phyloP scores from a whole-genome alignment of 1,140 invertebrate genomes.

The Daktulosphaira vitifoliae region DNA sequence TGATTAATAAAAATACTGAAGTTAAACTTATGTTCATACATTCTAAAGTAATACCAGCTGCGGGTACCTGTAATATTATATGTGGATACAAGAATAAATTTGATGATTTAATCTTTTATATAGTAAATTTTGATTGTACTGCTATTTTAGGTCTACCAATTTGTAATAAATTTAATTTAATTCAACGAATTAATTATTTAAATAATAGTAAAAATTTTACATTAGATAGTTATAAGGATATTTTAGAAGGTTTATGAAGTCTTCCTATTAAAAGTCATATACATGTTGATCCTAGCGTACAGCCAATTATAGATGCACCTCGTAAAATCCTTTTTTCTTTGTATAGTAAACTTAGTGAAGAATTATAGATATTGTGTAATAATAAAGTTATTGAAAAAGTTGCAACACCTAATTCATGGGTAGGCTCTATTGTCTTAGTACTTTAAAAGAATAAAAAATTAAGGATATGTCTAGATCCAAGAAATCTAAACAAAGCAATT shows the following conservation, averaged over 20 bases:
- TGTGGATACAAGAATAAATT: background rate
- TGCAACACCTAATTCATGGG: slow-evolving; percentile 45
- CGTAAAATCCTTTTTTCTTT: slow-evolving; percentile 42
- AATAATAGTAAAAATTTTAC: slow-evolving; percentile 2
- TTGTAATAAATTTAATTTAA: no score
- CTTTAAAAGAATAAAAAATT: no score
- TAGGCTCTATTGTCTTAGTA: no score
- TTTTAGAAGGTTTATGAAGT: slow-evolving; percentile 35
- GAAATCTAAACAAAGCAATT: no score
- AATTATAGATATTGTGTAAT: slow-evolving; percentile 39
- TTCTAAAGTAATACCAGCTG: no score
- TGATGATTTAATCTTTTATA: no score
- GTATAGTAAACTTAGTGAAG: slow-evolving; percentile 36
- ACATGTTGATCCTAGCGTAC: slow-evolving; percentile 37
- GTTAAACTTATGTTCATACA: background rate
- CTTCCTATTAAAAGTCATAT: slow-evolving; percentile 31
- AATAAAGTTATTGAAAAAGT: slow-evolving; percentile 41
- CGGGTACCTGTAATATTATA: no score
- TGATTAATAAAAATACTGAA: background rate
- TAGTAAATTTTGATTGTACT: no score
- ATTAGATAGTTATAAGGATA: slow-evolving; percentile 32
- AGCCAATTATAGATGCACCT: no score
- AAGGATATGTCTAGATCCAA: no score
- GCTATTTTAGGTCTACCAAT: no score
- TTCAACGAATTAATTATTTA: no score